Conservation (phyloP, 2,888 invertebrate species). For the Melipona beecheii region DNA sequence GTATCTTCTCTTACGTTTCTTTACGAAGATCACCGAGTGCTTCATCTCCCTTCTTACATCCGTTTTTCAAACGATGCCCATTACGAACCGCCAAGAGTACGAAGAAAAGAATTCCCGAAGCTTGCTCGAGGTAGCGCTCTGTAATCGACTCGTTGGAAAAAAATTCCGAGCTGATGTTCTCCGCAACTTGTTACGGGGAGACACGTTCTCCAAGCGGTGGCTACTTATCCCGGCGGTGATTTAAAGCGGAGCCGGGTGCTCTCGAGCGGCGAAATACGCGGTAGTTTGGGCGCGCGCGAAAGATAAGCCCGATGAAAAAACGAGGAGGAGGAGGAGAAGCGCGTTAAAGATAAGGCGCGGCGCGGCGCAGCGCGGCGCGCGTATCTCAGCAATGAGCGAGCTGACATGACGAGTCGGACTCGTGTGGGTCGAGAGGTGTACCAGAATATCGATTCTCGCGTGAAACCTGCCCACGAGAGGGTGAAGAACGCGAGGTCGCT, state of each 20-base stretch:
- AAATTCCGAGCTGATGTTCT: neutral
- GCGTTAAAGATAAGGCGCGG: slow-evolving; percentile 63
- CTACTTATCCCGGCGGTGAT: slow-evolving; percentile 29
- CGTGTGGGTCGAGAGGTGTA: too few species aligned
- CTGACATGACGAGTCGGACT: slow-evolving; percentile 1
- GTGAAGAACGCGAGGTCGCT: neutral
- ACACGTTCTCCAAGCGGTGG: neutral
- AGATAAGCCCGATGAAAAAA: neutral
- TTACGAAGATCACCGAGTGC: too few species aligned
- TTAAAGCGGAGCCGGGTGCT: slow-evolving; percentile 14
- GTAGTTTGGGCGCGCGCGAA: neutral
- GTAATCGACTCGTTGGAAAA: neutral
- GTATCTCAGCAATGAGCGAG: slow-evolving; percentile 58
- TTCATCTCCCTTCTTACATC: too few species aligned
- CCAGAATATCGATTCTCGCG: slow-evolving; percentile 59
- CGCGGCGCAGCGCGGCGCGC: neutral
- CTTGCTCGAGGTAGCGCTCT: too few species aligned
- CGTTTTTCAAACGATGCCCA: too few species aligned
- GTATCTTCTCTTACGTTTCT: too few species aligned
- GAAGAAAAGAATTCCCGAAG: too few species aligned
- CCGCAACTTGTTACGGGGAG: neutral
- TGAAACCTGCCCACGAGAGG: slow-evolving; percentile 48
- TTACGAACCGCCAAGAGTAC: too few species aligned
- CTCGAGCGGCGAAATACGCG: slow-evolving; percentile 13
- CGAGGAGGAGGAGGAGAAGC: slow-evolving; percentile 8